Evolutionary conservation across 1,140 invertebrate species (phyloP), one percentile per base, ranked within the genome.

Genomic region (Pogonomyrmex barbatus): DNA sequence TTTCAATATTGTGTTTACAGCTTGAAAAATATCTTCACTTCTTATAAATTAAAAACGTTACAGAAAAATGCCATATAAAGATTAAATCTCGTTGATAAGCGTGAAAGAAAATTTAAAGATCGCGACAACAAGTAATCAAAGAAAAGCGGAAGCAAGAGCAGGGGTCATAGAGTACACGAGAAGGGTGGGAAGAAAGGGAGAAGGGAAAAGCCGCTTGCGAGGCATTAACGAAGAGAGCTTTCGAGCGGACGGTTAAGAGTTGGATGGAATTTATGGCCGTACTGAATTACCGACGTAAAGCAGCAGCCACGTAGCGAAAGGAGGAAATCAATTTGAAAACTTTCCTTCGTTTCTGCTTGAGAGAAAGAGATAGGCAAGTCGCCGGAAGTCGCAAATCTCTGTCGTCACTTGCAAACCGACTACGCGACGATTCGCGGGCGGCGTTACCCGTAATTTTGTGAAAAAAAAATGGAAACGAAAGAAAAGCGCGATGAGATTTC

Each of bases 161-260:
- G 14, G 33, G 8, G 45, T 65, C 58, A 39, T 30, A 58, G n/a
- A 5, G 24, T 30, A 47, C 24, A 71, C 9, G 56, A 17, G 36
- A 8, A 60, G 62, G 52, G 14, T 4, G 60, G 9, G 45, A 60
- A 54, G 14, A 17, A 67, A 56, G 30, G 14, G 6, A 30, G 24
- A 54, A 14, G 65, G 50, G 76, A 45, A 77, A 52, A 87, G 86
- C 67, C 54, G 50, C 65, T 84, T 50, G 62, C 70, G 58, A 75
- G 70, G 85, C 88, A 87, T 90, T 90, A 90, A 90, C 88, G 89
- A 90, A 89, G 88, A 87, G 89, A 89, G 89, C 89, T 90, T 90
- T 90, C 85, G 45, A 70, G 79, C 89, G 78, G 87, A 89, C 77
- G 85, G 88, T 87, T 90, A 85, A 87, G 65, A 81, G 88, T 90